Conservation (phyloP, 2,888 invertebrate genomes). For the Lochmaea capreae region DNA sequence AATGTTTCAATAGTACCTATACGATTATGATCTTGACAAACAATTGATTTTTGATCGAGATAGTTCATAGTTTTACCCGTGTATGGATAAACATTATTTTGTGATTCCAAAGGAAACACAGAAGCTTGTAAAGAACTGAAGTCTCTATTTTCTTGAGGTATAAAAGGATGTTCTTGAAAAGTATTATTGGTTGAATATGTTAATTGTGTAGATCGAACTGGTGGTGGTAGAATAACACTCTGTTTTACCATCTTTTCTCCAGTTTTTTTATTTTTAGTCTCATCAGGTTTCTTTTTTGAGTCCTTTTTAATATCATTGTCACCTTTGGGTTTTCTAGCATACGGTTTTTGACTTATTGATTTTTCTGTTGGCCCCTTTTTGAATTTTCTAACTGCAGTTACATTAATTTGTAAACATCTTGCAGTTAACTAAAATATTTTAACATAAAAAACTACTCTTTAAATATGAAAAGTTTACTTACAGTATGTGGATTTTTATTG, state of each 20-base stretch:
- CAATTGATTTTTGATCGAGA: background rate
- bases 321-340: background rate
- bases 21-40: background rate
- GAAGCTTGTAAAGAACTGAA: background rate
- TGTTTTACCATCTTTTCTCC: background rate
- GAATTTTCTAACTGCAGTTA: constrained; percentile 17
- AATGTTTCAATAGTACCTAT: background rate
- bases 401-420: constrained; percentile 13
- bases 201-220: background rate
- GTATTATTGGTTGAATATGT: background rate
- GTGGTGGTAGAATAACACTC: background rate
- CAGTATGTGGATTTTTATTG: constrained; percentile 15
- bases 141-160: constrained; percentile 11
- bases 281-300: background rate
- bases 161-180: constrained; percentile 5
- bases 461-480: background rate
- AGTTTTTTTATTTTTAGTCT: background rate
- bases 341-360: constrained; percentile 9
- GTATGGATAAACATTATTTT: constrained; percentile 8
- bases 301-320: background rate
- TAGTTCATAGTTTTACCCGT: constrained; percentile 1
- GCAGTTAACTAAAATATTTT: constrained; percentile 5
- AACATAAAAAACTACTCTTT: background rate
- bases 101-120: background rate
- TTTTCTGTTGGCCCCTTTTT: constrained; percentile 14